Percentiles rank a stretch among this genome's conserved stretches.
Evolutionary conservation across 2,888 invertebrate species (phyloP).

Genomic region (Cephus pulcher): DNA sequence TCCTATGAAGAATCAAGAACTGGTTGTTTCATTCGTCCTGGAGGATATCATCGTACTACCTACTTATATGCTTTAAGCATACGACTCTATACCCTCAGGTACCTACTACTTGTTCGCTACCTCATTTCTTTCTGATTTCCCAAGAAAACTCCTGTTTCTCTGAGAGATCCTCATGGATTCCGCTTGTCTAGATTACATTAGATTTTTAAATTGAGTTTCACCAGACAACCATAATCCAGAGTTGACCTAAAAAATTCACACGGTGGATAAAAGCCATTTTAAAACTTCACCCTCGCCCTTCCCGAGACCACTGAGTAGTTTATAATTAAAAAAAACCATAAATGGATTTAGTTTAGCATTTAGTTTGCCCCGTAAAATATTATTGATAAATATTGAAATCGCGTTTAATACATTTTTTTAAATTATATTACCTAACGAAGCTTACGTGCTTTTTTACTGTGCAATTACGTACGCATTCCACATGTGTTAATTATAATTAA

Average conservation of each 20-base stretch:
- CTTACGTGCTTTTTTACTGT: neutral
- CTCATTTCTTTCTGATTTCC: neutral
- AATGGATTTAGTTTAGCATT: neutral
- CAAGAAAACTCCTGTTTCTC: neutral
- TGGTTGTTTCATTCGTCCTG: neutral
- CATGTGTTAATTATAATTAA: slow-evolving; percentile 43
- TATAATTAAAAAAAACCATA: neutral
- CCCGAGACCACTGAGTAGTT: neutral
- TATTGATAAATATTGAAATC: neutral
- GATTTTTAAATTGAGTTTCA: neutral
- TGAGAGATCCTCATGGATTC: neutral
- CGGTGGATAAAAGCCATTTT: neutral
- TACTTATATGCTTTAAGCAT: neutral
- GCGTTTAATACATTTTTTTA: neutral
- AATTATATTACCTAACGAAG: neutral
- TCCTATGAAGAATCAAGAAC: neutral
- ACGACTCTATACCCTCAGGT: neutral
- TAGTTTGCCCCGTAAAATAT: neutral
- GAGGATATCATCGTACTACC: neutral
- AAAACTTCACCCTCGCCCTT: neutral
- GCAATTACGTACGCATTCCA: slow-evolving; percentile 27
- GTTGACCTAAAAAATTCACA: neutral
- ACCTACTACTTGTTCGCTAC: neutral
- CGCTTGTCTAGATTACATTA: neutral
- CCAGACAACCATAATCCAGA: neutral